Evolutionary conservation across 2,888 invertebrate species (phyloP).

Genomic region (Julus scanicus): DNA sequence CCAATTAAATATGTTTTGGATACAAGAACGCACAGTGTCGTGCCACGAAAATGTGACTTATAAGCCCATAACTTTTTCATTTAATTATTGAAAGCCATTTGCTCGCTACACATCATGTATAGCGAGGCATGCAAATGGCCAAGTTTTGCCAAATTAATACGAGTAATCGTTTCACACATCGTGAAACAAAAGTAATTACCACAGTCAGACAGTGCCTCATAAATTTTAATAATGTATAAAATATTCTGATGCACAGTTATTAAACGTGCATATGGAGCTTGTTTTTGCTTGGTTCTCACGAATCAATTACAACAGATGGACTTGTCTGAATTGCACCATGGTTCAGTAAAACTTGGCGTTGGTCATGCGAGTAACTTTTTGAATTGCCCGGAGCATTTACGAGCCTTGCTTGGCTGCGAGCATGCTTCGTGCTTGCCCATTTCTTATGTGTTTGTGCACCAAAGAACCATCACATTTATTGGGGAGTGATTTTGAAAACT

Average conservation of each 20-base stretch:
- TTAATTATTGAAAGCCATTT: background rate
- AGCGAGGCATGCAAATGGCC: background rate
- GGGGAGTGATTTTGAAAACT: conserved; percentile 36
- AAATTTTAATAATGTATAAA: conserved; percentile 29
- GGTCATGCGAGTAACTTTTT: conserved; percentile 24
- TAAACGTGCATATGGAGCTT: background rate
- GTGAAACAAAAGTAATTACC: conserved; percentile 15
- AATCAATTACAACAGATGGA: background rate
- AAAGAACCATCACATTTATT: conserved; percentile 40
- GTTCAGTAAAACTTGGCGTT: background rate
- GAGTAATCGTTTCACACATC: conserved; percentile 9
- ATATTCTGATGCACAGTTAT: background rate
- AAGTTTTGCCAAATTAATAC: background rate
- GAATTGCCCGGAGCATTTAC: conserved; percentile 18
- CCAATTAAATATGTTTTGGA: background rate
- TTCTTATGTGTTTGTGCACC: conserved; percentile 45
- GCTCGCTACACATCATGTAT: background rate
- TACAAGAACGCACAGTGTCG: background rate
- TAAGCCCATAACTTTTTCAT: background rate
- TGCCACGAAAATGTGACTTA: background rate
- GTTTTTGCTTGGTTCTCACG: background rate
- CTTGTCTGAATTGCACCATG: background rate
- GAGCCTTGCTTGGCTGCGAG: conserved; percentile 37
- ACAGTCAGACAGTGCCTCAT: conserved; percentile 19
- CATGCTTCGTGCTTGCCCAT: conserved; percentile 45